Base-by-base conservation (phyloP, 1,140 invertebrate genomes). In the Drosophila dunni region DNA sequence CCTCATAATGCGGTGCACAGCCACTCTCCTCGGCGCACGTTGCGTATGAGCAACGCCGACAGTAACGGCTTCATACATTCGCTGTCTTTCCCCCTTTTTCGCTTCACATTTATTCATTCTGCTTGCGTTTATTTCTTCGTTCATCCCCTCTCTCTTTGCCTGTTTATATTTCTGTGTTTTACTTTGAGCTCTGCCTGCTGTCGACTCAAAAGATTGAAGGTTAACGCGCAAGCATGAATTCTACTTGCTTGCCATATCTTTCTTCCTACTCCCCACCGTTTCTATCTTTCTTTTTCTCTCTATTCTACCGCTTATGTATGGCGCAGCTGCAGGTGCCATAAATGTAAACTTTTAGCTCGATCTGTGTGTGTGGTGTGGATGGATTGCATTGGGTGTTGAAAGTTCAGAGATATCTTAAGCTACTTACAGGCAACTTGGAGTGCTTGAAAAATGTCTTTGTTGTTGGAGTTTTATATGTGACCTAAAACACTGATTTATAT, bases 311-410 rank as follows among this genome's bases (percentile, higher is more conserved):
- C 33, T 11, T 20, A 10, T 44, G 9, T 15, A 8, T 10, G 8
- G 73, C 67, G 67, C 82, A 82, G 82, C 64, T 88, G 83, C 83
- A 88, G 83, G 70, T 79, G 83, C 76, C 83, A 82, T 86, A 88
- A 88, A 86, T 85, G 83, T 82, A 65, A 79, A 81, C 70, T 85
- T 83, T 77, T 46, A 54, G 34, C 33, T n/a, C 34, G 4, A 9
- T 44, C 38, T 72, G n/a, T 45, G 20, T 46, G 54, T 62, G 15
- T 29, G 13, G 20, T 45, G 34, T 15, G 17, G 17, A 64, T 46
- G 7, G 10, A 33, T 54, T 33, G 38, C 48, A 61, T 33, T 15
- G 38, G 33, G 38, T 73, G 70, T 68, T 68, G 54, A 61, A 51
- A 68, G 54, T 68, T 67, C 54, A 73, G 61, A 74, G 65, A 66